Conservation (phyloP, 1,140 invertebrate species). For the Drosophila sturtevanti region DNA sequence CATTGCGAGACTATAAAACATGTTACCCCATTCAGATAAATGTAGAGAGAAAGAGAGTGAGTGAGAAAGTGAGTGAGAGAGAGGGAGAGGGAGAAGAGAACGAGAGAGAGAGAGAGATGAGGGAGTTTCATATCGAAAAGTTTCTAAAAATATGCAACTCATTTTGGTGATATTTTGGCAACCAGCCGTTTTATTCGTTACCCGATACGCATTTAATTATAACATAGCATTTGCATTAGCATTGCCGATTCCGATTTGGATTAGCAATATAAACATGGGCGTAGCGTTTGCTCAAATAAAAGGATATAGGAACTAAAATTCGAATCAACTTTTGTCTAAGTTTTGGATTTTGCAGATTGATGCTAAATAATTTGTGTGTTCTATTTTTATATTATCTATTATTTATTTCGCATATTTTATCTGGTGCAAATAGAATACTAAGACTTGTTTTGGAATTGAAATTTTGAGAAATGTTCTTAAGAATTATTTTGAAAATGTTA, state of each 20-base stretch:
- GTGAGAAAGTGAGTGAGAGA: no score
- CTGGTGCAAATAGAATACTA: no score
- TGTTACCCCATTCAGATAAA: not conserved
- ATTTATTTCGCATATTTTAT: no score
- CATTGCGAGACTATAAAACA: slow-evolving; percentile 52
- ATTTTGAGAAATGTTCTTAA: no score
- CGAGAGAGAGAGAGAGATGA: slow-evolving; percentile 1
- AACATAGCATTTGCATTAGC: slow-evolving; percentile 44
- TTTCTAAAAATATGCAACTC: slow-evolving; percentile 68
- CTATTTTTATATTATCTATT: no score
- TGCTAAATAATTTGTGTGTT: no score
- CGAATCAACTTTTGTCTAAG: not conserved
- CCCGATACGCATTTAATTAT: slow-evolving; percentile 77
- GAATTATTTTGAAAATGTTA: no score
- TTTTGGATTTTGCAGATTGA: not conserved
- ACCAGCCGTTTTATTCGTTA: slow-evolving; percentile 58
- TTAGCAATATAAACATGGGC: slow-evolving; percentile 14
- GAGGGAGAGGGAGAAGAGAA: no score
- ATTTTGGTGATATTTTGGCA: slow-evolving; percentile 48
- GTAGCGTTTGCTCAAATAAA: not conserved
- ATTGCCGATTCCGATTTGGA: slow-evolving; percentile 34
- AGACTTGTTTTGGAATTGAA: no score
- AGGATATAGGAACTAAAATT: not conserved
- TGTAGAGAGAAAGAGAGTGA: not conserved
- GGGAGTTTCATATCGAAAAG: slow-evolving; percentile 45